A percentile compares a stretch with the other conserved stretches of the same genome.
Conservation (phyloP, 2,888 invertebrate species). For the Nebria salina region DNA sequence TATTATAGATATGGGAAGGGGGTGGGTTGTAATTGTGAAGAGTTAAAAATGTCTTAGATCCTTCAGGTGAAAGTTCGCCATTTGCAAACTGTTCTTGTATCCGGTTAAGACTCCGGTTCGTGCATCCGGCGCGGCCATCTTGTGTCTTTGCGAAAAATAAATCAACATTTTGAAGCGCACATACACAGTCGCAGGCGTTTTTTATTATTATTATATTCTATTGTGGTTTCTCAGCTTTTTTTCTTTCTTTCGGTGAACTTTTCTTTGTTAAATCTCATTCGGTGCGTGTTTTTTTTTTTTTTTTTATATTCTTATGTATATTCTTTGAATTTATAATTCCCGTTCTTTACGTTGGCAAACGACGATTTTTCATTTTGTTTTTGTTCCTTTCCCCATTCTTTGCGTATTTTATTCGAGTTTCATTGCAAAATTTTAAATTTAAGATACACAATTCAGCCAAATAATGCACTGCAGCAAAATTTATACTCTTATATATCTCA, state of each 20-base stretch:
- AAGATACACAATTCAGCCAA: constrained; percentile 5
- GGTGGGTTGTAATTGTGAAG: no score
- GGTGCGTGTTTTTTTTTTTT: neutral
- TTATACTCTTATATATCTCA: neutral
- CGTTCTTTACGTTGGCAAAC: constrained; percentile 45
- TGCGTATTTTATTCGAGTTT: constrained; percentile 34
- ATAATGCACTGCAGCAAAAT: neutral
- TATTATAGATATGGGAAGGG: no score
- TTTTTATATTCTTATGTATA: constrained; percentile 51
- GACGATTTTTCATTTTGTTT: constrained; percentile 27
- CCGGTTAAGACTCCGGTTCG: constrained; percentile 31
- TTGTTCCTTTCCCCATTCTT: constrained; percentile 24
- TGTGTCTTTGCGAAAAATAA: constrained; percentile 54
- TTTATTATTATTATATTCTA: constrained; percentile 1
- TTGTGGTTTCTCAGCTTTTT: constrained; percentile 45
- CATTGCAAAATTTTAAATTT: constrained; percentile 41
- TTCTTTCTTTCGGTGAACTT: constrained; percentile 55
- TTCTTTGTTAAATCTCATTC: constrained; percentile 49
- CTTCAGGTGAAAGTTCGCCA: constrained; percentile 46
- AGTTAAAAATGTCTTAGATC: neutral
- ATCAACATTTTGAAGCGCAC: constrained; percentile 56
- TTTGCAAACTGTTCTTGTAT: constrained; percentile 41
- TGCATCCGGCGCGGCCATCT: constrained; percentile 52
- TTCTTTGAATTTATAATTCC: constrained; percentile 53
- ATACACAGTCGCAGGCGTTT: constrained; percentile 49